Evolutionary conservation across 2,888 invertebrate species (phyloP).

Genomic region (Sericinus montela): DNA sequence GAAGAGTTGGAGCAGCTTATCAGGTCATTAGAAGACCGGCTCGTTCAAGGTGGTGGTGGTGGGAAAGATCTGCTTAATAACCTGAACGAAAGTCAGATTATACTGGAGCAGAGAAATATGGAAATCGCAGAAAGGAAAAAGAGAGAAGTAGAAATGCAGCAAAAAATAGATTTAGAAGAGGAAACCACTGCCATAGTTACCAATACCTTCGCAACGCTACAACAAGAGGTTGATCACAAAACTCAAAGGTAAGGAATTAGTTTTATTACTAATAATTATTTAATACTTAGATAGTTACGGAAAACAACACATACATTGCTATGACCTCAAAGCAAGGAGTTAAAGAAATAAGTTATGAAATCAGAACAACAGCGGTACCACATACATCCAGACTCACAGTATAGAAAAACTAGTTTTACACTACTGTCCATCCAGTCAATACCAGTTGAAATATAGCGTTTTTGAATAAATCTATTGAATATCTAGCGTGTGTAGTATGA

Average conservation of each 20-base stretch:
- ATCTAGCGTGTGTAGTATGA: no score
- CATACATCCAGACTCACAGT: no score
- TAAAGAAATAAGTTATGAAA: no score
- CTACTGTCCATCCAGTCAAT: no score
- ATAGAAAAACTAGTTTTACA: no score
- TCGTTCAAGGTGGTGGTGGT: constrained; percentile 89
- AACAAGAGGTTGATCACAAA: constrained; percentile 98
- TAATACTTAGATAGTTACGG: no score
- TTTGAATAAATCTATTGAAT: no score
- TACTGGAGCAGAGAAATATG: constrained; percentile 87
- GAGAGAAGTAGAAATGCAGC: constrained; percentile 94
- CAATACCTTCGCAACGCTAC: constrained; percentile 93
- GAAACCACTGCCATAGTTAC: constrained; percentile 94
- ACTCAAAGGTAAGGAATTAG: constrained; percentile 80
- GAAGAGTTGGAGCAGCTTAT: constrained; percentile 89
- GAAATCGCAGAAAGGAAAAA: constrained; percentile 96
- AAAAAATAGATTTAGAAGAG: constrained; percentile 95
- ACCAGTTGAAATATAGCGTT: no score
- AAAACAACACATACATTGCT: no score
- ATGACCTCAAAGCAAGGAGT: no score
- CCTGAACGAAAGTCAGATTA: constrained; percentile 95
- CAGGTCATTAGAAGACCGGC: constrained; percentile 92
- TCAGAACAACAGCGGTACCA: no score
- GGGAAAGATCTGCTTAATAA: constrained; percentile 95
- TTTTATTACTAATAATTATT: no score